Evolutionary conservation across 1,140 invertebrate species (phyloP).

Genomic region (Calliphora vicina): DNA sequence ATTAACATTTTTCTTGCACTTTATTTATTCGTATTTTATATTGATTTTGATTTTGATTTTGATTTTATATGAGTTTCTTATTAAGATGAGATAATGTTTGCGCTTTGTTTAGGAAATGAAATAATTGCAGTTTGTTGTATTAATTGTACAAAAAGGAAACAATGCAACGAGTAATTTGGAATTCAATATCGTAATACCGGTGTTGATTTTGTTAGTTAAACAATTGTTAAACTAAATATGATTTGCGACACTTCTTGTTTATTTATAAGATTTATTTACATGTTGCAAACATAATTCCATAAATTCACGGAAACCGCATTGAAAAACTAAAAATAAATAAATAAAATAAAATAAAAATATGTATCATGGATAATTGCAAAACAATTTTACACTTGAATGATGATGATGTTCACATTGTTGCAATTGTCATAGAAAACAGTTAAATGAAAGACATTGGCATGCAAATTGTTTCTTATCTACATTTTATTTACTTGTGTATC

Average conservation of each 20-base stretch:
- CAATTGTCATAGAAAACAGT: background rate
- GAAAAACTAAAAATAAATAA: no score
- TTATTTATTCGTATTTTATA: no score
- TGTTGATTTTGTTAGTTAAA: slow-evolving; percentile 39
- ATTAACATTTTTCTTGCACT: background rate
- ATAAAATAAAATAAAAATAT: background rate
- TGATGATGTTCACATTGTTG: background rate
- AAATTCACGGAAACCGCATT: slow-evolving; percentile 29
- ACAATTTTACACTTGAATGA: slow-evolving; percentile 9
- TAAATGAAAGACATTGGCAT: background rate
- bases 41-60: no score
- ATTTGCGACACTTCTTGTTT: slow-evolving; percentile 53
- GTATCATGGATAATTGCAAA: slow-evolving; percentile 18
- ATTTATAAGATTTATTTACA: slow-evolving; percentile 51
- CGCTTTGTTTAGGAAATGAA: background rate
- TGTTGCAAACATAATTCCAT: background rate
- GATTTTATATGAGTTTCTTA: no score
- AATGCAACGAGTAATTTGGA: background rate
- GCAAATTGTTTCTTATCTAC: background rate
- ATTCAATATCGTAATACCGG: background rate
- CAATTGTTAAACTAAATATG: slow-evolving; percentile 52
- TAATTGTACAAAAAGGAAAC: background rate
- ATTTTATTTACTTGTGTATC: background rate
- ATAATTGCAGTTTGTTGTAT: no score
- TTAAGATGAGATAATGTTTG: background rate